Evolutionary conservation across 2,113 vertebrate species (phyloP).

Genomic region (Gobio gobio): DNA sequence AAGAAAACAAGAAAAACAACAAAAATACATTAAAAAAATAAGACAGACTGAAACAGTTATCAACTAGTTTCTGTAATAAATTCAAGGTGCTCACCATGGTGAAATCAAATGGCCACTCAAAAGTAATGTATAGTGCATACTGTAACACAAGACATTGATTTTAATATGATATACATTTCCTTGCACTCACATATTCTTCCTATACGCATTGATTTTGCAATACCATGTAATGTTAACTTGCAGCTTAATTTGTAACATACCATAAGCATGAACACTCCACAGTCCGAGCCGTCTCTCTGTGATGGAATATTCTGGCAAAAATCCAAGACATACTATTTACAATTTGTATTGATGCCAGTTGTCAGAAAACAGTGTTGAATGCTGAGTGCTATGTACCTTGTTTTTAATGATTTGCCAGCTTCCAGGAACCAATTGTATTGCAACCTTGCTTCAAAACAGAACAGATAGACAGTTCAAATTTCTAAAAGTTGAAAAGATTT

Average conservation of each 20-base stretch:
- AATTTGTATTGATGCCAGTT: neutral
- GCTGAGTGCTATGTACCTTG: neutral
- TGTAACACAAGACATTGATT: neutral
- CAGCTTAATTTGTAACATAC: neutral
- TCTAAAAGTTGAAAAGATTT: neutral
- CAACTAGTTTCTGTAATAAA: neutral
- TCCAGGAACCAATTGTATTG: neutral
- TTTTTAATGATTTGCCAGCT: neutral
- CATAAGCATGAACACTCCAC: conserved; percentile 5
- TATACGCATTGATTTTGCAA: neutral
- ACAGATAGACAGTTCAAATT: neutral
- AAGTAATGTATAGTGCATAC: neutral
- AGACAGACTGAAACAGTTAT: neutral
- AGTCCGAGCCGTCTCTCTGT: neutral
- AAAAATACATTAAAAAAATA: neutral
- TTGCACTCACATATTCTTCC: neutral
- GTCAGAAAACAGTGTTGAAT: neutral
- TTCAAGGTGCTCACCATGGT: neutral
- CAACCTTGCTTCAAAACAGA: neutral
- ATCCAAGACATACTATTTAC: neutral
- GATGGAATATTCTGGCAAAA: neutral
- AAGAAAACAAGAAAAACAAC: neutral
- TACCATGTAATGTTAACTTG: neutral
- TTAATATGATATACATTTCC: neutral
- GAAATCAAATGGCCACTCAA: conserved; percentile 1